Evolutionary conservation across 2,888 invertebrate genomes (phyloP).

Genomic region (Aleiodes testaceus): DNA sequence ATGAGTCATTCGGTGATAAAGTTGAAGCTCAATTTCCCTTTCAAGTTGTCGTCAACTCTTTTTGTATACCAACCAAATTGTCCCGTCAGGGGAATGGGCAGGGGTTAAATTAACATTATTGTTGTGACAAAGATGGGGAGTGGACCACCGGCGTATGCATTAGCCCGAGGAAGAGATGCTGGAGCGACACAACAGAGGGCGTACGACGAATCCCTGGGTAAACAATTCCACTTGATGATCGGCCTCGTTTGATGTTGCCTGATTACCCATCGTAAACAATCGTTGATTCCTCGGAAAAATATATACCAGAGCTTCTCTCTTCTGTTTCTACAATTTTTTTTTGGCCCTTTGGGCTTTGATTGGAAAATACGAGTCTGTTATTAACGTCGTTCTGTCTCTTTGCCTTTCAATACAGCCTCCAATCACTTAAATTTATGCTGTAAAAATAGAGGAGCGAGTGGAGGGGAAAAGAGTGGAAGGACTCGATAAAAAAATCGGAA

Average conservation of each 20-base stretch:
- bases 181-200: conserved; percentile 53
- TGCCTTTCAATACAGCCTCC: conserved; percentile 12
- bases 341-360: conserved; percentile 26
- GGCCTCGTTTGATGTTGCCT: conserved; percentile 71
- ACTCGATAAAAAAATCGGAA: not conserved
- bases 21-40: conserved; percentile 72
- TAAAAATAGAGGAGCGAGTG: not conserved
- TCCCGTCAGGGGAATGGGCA: conserved; percentile 54
- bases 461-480: not conserved
- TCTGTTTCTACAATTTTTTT: conserved; percentile 1
- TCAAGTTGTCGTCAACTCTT: conserved; percentile 73
- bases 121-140: conserved; percentile 70
- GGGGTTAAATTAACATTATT: conserved; percentile 73
- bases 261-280: conserved; percentile 72
- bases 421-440: conserved; percentile 17
- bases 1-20: not conserved
- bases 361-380: conserved; percentile 28
- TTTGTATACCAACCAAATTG: conserved; percentile 72
- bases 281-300: conserved; percentile 63
- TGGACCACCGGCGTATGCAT: conserved; percentile 53
- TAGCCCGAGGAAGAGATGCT: conserved; percentile 6
- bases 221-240: conserved; percentile 73
- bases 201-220: conserved; percentile 62
- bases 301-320: conserved; percentile 17
- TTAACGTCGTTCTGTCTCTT: conserved; percentile 28